phyloP scores from a whole-genome alignment of 2,113 vertebrate genomes.

The Aspiorhynchus laticeps region DNA sequence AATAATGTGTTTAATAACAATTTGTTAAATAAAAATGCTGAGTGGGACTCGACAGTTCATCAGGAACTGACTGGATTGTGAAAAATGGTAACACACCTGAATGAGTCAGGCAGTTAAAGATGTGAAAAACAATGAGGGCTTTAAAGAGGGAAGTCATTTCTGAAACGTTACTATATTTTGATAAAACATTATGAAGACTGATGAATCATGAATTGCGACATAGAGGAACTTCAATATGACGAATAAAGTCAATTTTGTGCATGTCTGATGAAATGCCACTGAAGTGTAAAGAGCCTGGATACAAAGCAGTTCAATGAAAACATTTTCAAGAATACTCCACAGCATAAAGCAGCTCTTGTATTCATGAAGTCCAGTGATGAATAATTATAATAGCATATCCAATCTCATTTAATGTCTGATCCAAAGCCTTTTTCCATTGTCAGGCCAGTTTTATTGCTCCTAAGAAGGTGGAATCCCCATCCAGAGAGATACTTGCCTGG shows the following conservation, averaged over 20 bases:
- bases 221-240: neutral
- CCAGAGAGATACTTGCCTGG: constrained; percentile 83
- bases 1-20: neutral
- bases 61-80: neutral
- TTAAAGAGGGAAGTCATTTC: neutral
- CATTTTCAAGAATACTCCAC: neutral
- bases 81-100: neutral
- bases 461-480: constrained; percentile 91
- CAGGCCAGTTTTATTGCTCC: constrained; percentile 88
- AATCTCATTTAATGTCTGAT: neutral
- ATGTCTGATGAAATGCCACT: neutral
- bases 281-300: neutral
- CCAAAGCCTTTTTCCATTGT: constrained; percentile 50
- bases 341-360: neutral
- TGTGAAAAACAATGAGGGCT: neutral
- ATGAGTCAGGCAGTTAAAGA: neutral
- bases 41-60: neutral
- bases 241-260: neutral
- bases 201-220: neutral
- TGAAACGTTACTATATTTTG: neutral
- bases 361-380: neutral
- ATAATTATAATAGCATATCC: neutral
- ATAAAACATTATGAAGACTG: neutral
- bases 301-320: neutral
- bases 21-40: neutral